Conservation (phyloP, 92 coral and sea anemone genomes). For the Umimayanthus chanpuru region DNA sequence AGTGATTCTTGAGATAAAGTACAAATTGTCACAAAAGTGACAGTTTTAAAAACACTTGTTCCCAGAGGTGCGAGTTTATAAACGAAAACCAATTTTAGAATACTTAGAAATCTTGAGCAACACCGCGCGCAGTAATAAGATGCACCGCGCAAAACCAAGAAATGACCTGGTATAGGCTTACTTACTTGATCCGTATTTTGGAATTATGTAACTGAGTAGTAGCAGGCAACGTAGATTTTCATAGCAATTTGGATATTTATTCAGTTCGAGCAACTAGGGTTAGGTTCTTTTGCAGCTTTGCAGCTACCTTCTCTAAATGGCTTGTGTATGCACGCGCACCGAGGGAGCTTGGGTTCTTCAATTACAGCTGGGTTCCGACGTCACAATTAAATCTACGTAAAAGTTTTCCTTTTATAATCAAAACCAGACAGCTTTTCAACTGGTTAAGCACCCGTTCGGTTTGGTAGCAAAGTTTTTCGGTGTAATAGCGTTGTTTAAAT, state of each 20-base stretch:
- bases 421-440: neutral
- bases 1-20: too few relatives aligned
- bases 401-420: too few relatives aligned
- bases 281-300: neutral
- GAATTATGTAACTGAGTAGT: neutral
- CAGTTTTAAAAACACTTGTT: too few relatives aligned
- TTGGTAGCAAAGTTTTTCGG: neutral
- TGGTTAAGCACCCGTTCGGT: neutral
- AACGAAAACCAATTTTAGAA: too few relatives aligned
- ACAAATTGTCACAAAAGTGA: too few relatives aligned
- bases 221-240: neutral
- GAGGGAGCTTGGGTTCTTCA: neutral
- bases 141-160: neutral
- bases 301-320: neutral
- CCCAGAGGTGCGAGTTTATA: too few relatives aligned
- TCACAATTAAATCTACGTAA: neutral
- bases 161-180: neutral
- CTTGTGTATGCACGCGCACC: neutral
- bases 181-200: neutral
- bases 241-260: too few relatives aligned
- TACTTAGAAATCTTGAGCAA: too few relatives aligned
- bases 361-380: neutral
- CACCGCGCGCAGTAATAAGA: neutral
- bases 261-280: neutral
- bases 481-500: neutral